These are phyloP conservation scores for Bombus pascuorum DNA, from an alignment of 1,140 invertebrate species.

Conservation along the genomic window DNA sequence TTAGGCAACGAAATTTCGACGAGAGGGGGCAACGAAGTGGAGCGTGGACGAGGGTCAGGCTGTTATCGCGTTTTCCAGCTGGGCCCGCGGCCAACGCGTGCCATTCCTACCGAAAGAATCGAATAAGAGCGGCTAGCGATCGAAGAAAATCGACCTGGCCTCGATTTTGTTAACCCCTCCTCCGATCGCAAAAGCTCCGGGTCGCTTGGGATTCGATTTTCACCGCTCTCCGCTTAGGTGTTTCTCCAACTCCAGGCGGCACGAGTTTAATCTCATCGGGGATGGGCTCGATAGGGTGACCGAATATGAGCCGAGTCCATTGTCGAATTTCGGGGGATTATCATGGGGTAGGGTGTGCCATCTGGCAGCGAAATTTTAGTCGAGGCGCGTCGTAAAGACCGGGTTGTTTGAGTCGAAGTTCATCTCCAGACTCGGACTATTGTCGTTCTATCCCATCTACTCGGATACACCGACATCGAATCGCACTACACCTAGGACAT, in stretches of 20 bases:
- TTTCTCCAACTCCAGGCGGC: background rate
- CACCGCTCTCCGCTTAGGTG: background rate
- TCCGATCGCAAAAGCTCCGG: too few species aligned
- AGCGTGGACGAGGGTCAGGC: constrained; percentile 3
- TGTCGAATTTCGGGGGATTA: background rate
- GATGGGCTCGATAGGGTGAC: background rate
- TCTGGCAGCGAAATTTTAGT: background rate
- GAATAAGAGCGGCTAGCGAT: background rate
- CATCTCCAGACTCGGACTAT: background rate
- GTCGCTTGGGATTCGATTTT: background rate
- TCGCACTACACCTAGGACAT: background rate
- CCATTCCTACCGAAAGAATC: background rate
- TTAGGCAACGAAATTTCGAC: too few species aligned
- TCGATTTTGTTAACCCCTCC: background rate
- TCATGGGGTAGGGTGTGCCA: background rate
- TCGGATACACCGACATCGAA: background rate
- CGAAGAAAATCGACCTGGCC: background rate
- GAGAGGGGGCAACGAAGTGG: background rate
- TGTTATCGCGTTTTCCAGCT: background rate
- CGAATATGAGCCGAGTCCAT: background rate
- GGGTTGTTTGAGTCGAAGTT: background rate
- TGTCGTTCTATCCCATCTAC: background rate
- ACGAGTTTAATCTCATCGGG: background rate
- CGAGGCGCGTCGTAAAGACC: background rate
- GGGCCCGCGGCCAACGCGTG: background rate